Conservation (phyloP, 2,113 vertebrate genomes). For the Chaenogobius annularis region DNA sequence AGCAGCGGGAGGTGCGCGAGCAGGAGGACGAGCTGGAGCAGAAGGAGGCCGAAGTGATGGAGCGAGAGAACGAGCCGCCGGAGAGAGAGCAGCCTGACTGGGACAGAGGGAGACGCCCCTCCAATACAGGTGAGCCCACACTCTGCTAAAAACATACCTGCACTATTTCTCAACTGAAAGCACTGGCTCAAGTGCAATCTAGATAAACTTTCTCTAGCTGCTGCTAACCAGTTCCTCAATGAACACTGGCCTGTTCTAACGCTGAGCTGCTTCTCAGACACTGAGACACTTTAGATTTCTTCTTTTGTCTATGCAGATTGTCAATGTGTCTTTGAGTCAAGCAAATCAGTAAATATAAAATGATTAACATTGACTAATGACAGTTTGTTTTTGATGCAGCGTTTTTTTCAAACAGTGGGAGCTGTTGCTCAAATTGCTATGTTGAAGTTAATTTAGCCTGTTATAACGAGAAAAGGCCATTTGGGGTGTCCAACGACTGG, state of each 20-base stretch:
- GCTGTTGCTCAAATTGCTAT: too few relatives aligned
- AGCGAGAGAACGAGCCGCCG: constrained; percentile 69
- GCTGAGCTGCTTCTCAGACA: background rate
- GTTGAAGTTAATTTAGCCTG: too few relatives aligned
- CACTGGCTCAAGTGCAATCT: background rate
- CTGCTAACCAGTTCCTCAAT: background rate
- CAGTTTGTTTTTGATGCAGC: too few relatives aligned
- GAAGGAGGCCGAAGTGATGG: constrained; percentile 62
- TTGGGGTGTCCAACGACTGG: too few relatives aligned
- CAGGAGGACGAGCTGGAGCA: background rate
- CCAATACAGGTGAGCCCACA: constrained; percentile 85
- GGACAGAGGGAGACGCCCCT: constrained; percentile 89
- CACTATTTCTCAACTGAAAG: background rate
- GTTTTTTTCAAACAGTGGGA: too few relatives aligned
- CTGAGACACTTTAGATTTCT: background rate
- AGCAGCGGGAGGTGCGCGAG: background rate
- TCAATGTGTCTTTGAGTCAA: background rate
- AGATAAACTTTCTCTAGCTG: background rate
- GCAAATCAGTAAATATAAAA: too few relatives aligned
- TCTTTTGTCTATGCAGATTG: background rate
- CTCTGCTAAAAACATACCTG: too few relatives aligned
- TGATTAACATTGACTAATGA: too few relatives aligned
- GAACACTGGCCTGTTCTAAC: background rate
- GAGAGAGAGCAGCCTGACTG: constrained; percentile 86
- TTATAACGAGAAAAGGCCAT: too few relatives aligned